phyloP scores from a whole-genome alignment of 2,888 invertebrate species.

The Thelaira solivaga region DNA sequence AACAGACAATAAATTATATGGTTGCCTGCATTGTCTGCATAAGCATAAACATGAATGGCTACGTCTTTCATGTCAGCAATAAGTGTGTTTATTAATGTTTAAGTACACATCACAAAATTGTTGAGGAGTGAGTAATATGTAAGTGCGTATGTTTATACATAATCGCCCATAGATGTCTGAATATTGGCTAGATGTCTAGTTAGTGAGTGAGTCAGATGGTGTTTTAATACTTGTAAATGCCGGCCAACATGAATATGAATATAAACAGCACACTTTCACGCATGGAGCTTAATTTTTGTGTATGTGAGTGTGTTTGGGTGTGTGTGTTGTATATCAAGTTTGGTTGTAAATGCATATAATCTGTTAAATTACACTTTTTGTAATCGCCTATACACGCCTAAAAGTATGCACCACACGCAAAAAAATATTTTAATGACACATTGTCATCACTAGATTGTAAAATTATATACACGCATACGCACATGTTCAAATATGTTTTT shows the following conservation, averaged over 20 bases:
- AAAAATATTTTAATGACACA: slow-evolving; percentile 55
- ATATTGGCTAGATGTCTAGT: not conserved
- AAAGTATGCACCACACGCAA: slow-evolving; percentile 52
- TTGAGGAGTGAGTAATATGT: not conserved
- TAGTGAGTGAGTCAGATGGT: not conserved
- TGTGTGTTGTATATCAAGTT: slow-evolving; percentile 2
- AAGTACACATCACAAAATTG: slow-evolving; percentile 5
- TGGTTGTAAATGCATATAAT: slow-evolving; percentile 41
- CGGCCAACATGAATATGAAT: slow-evolving; percentile 4
- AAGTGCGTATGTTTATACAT: not conserved
- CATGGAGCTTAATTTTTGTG: not conserved
- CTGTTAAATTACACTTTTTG: slow-evolving; percentile 54
- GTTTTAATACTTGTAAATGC: not conserved
- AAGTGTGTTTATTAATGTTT: slow-evolving; percentile 47
- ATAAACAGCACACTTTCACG: slow-evolving; percentile 8
- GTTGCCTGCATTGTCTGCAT: slow-evolving; percentile 59
- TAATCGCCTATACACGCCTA: slow-evolving; percentile 56
- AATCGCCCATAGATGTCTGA: not conserved
- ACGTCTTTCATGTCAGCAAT: slow-evolving; percentile 49
- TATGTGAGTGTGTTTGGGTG: not conserved
- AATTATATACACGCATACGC: not conserved
- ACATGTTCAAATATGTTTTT: not conserved
- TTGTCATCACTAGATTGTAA: slow-evolving; percentile 45
- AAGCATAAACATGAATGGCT: slow-evolving; percentile 49
- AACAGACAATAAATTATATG: slow-evolving; percentile 56